These are phyloP conservation scores for Liparis tanakae DNA, from an alignment of 2,797 vertebrate genomes.

Conservation along the genomic window DNA sequence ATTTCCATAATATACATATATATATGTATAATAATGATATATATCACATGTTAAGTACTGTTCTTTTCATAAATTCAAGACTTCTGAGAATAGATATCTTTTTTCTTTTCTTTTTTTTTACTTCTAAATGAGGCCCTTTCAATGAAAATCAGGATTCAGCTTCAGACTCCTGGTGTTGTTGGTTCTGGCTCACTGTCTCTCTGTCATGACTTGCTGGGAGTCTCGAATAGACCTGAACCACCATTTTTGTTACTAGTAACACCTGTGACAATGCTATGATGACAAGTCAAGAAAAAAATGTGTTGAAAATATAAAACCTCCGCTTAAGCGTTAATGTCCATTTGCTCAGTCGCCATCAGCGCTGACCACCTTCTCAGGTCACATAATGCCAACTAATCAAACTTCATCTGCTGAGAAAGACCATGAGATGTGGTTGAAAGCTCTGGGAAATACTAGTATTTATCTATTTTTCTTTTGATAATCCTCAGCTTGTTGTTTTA, in stretches of 20 bases:
- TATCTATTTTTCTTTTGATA: background rate
- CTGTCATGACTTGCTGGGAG: background rate
- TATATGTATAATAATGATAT: background rate
- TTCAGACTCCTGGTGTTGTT: background rate
- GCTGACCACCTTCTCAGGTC: constrained; percentile 21
- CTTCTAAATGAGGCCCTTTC: background rate
- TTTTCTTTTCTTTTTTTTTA: background rate
- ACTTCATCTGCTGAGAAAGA: constrained; percentile 5
- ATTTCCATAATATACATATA: too few relatives aligned
- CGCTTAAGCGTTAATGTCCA: background rate
- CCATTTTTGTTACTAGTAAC: background rate
- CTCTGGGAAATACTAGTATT: background rate
- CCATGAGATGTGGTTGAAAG: background rate
- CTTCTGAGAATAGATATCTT: background rate
- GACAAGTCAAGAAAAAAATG: too few relatives aligned
- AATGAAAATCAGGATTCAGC: background rate
- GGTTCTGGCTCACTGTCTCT: constrained; percentile 1
- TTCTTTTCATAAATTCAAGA: background rate
- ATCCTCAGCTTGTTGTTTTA: background rate
- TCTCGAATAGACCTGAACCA: background rate
- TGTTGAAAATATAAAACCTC: background rate
- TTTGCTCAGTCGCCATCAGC: background rate
- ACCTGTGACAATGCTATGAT: too few relatives aligned
- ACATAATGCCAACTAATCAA: constrained; percentile 28
- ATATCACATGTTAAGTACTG: background rate